Conservation (phyloP, 2,113 vertebrate genomes). For the Lutjanus erythropterus region DNA sequence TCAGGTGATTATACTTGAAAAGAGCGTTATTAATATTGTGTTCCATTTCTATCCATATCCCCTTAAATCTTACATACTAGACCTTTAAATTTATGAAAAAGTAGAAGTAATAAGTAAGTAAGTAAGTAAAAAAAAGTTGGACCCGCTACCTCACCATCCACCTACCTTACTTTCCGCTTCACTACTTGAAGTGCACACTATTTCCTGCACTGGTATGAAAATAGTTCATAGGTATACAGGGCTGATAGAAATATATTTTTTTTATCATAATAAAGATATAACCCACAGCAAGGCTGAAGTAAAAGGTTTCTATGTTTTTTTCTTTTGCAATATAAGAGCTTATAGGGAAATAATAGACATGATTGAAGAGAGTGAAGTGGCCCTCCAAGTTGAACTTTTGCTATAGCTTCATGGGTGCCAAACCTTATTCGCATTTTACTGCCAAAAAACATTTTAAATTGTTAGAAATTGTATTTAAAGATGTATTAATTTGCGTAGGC, state of each 20-base stretch:
- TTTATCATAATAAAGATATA: background rate
- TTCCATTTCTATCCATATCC: too few relatives aligned
- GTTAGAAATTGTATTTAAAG: constrained; percentile 22
- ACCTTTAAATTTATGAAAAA: background rate
- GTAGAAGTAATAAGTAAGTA: background rate
- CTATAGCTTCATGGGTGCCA: constrained; percentile 4
- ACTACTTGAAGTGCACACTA: background rate
- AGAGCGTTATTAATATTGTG: too few relatives aligned
- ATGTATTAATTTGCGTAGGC: constrained; percentile 35
- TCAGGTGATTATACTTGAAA: too few relatives aligned
- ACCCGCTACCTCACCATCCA: background rate
- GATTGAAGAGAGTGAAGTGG: background rate
- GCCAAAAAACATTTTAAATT: constrained; percentile 21
- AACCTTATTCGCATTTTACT: constrained; percentile 1
- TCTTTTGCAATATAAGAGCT: background rate
- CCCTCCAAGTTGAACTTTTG: constrained; percentile 17
- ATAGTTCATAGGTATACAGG: background rate
- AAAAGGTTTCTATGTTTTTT: background rate
- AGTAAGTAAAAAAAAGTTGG: too few relatives aligned
- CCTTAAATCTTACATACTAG: too few relatives aligned
- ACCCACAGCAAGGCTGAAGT: background rate
- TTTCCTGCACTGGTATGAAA: background rate
- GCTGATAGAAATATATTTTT: background rate
- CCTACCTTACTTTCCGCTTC: background rate
- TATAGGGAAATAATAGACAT: background rate